phyloP scores from a whole-genome alignment of 1,140 invertebrate species.

The Plutomurus gul region DNA sequence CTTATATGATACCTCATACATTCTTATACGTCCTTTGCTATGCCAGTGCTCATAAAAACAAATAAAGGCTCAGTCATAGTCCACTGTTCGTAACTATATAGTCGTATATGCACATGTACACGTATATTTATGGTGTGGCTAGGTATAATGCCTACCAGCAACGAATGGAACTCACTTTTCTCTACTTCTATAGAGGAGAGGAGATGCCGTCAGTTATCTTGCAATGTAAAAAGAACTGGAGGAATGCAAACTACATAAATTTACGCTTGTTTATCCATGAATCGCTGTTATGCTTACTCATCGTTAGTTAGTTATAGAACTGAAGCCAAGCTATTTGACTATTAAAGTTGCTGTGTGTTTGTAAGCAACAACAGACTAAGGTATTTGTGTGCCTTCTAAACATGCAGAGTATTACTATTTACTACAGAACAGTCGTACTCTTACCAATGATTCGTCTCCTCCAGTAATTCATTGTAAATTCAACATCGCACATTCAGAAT shows the following conservation, averaged over 20 bases:
- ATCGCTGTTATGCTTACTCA: background rate
- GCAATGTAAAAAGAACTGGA: background rate
- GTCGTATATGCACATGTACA: background rate
- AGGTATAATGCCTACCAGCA: background rate
- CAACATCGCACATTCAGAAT: background rate
- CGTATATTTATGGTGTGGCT: no score
- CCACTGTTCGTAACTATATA: background rate
- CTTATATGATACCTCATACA: constrained; percentile 26
- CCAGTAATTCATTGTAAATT: background rate
- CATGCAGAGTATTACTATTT: no score
- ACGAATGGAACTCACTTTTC: background rate
- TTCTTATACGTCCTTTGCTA: background rate
- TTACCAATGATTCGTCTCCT: no score
- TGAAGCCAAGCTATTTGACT: background rate
- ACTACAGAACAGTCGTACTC: no score
- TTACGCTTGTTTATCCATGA: background rate
- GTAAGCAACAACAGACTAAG: background rate
- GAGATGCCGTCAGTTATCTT: background rate
- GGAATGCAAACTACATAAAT: background rate
- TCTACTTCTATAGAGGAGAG: background rate
- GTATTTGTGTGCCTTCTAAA: background rate
- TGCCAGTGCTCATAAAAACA: background rate
- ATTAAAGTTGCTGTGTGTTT: no score
- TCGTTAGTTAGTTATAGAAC: background rate
- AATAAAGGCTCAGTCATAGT: no score